phyloP scores from a whole-genome alignment of 2,888 invertebrate species.

The Teinopalpus imperialis region DNA sequence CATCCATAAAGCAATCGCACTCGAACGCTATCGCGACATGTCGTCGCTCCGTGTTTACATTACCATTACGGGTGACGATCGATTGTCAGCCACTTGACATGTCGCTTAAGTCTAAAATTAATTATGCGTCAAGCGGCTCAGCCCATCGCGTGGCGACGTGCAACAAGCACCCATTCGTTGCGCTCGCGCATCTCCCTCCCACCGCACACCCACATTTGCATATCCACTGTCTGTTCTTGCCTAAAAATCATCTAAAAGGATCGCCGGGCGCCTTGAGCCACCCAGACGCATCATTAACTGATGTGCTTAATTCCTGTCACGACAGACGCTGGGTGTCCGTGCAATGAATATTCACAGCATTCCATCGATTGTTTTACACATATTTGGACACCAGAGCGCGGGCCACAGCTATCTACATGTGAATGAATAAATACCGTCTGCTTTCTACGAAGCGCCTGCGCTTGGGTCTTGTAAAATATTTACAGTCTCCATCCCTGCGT shows the following conservation, averaged over 20 bases:
- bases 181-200: conserved; percentile 69
- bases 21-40: conserved; percentile 46
- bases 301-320: conserved; percentile 77
- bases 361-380: conserved; percentile 76
- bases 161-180: conserved; percentile 74
- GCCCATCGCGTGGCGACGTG: conserved; percentile 61
- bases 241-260: conserved; percentile 68
- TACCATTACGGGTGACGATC: conserved; percentile 76
- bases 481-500: conserved; percentile 73
- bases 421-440: conserved; percentile 67
- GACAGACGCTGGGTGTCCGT: conserved; percentile 75
- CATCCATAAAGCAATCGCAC: conserved; percentile 60
- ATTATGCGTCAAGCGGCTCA: conserved; percentile 67
- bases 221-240: conserved; percentile 59
- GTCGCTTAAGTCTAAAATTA: conserved; percentile 73
- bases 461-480: conserved; percentile 67
- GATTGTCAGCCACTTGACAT: conserved; percentile 68
- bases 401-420: conserved; percentile 58
- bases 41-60: conserved; percentile 70
- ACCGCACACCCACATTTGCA: conserved; percentile 77
- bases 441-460: conserved; percentile 65
- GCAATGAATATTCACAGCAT: conserved; percentile 80
- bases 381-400: conserved; percentile 72
- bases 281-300: conserved; percentile 71
- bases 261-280: conserved; percentile 67